A percentile compares a stretch with the other conserved stretches of the same genome.
phyloP scores from a whole-genome alignment of 2,113 vertebrate species.

The Poeciliopsis retropinna region DNA sequence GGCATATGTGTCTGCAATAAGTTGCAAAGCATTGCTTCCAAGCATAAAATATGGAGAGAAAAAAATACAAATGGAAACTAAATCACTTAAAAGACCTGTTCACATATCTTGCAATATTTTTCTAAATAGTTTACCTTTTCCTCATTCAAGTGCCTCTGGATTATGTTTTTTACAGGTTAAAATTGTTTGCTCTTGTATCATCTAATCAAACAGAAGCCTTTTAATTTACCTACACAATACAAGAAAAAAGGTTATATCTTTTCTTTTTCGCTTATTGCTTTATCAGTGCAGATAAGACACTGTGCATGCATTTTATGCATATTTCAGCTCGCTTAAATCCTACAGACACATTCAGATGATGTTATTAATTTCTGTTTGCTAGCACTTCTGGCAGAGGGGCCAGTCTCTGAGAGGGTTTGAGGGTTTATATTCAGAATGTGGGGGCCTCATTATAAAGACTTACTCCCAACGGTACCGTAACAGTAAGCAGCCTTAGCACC shows the following conservation, averaged over 20 bases:
- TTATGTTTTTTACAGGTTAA: not conserved
- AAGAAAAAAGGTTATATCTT: constrained; percentile 26
- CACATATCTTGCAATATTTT: constrained; percentile 45
- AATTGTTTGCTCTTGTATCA: constrained; percentile 13
- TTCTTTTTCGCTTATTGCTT: constrained; percentile 46
- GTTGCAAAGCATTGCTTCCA: constrained; percentile 55
- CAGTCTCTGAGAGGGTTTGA: constrained; percentile 43
- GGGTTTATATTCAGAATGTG: constrained; percentile 47
- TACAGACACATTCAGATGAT: constrained; percentile 66
- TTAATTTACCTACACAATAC: constrained; percentile 4
- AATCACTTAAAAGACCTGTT: constrained; percentile 41
- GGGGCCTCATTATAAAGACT: constrained; percentile 56
- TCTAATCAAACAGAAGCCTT: constrained; percentile 17
- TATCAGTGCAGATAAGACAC: constrained; percentile 40
- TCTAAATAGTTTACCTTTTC: constrained; percentile 41
- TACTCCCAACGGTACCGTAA: constrained; percentile 48
- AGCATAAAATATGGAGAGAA: constrained; percentile 71
- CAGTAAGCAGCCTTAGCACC: constrained; percentile 57
- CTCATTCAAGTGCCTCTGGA: constrained; percentile 8
- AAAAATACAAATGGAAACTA: constrained; percentile 63
- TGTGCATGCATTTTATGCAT: not conserved
- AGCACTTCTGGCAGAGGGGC: constrained; percentile 60
- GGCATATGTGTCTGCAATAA: constrained; percentile 62
- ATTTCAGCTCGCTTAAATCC: constrained; percentile 63
- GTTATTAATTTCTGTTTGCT: constrained; percentile 69